A percentile compares a stretch with the other conserved stretches of the same genome.
Conservation (phyloP, 2,888 invertebrate genomes). For the Lepidocyrtoides sp. region DNA sequence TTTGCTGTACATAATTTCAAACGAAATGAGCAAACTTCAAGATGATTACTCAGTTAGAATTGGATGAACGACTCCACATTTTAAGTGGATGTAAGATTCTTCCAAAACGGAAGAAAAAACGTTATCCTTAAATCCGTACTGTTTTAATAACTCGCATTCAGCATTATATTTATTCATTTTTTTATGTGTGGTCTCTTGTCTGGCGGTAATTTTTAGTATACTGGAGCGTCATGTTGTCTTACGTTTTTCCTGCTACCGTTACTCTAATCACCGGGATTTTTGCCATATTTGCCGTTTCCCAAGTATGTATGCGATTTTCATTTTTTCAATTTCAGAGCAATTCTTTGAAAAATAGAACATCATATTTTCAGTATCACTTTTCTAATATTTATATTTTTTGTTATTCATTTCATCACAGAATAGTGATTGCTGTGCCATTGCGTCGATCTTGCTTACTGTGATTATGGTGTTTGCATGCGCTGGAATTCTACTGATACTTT, state of each 20-base stretch:
- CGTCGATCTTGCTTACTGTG: conserved; percentile 30
- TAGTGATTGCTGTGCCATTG: conserved; percentile 57
- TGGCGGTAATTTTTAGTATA: conserved; percentile 52
- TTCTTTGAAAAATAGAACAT: not conserved
- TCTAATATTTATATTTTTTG: not conserved
- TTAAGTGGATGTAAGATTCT: conserved; percentile 52
- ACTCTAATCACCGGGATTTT: conserved; percentile 44
- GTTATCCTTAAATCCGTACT: no score
- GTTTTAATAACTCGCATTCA: no score
- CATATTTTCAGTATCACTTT: not conserved
- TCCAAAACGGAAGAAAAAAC: not conserved
- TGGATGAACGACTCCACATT: conserved; percentile 43
- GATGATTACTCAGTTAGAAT: conserved; percentile 9
- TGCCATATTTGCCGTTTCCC: conserved; percentile 34
- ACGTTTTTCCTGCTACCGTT: conserved; percentile 47
- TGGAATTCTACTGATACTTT: conserved; percentile 58
- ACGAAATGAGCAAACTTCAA: conserved; percentile 42
- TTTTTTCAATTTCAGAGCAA: not conserved
- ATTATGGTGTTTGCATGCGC: conserved; percentile 56
- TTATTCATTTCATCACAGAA: conserved; percentile 32
- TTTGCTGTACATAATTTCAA: conserved; percentile 41
- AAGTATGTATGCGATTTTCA: conserved; percentile 23
- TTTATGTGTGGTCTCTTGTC: no score
- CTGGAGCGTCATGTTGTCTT: conserved; percentile 62
- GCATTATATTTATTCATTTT: no score